Base-by-base conservation (phyloP, 2,888 invertebrate genomes). In the Odontomyia ornata region DNA sequence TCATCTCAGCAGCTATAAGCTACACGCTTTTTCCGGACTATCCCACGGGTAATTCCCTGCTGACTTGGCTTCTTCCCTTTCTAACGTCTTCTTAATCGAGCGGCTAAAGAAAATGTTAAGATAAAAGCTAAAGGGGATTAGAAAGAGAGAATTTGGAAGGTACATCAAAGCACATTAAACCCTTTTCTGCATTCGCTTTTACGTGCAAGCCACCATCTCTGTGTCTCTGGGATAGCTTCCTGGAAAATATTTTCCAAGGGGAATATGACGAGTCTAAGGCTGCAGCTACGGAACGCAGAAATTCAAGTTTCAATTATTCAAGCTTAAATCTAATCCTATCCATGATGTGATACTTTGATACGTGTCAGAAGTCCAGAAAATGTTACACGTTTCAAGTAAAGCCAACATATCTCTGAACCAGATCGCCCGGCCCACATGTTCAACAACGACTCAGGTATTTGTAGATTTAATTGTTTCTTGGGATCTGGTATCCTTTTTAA, bases 221-320 rank as follows among this genome's bases (percentile, higher is more conserved):
- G 52, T 18, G 52, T 52, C 15, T n/a, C n/a, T n/a, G n/a, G n/a
- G n/a, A n/a, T n/a, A n/a, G n/a, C n/a, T n/a, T n/a, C n/a, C n/a
- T n/a, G n/a, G n/a, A n/a, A n/a, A n/a, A n/a, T n/a, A n/a, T n/a
- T n/a, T n/a, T n/a, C n/a, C n/a, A n/a, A n/a, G n/a, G n/a, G n/a
- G n/a, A n/a, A n/a, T n/a, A n/a, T n/a, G n/a, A n/a, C n/a, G n/a
- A n/a, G n/a, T n/a, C n/a, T n/a, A n/a, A n/a, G n/a, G n/a, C n/a
- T n/a, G n/a, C n/a, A n/a, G n/a, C n/a, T 43, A n/a, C 21, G 13
- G 43, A 9, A 25, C 27, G 3, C 21, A 25, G 30, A 47, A 69
- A 69, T 30, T 69, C 43, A 18, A 60, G 47, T 75, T 75, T 75
- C 75, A 75, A 75, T 75, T 75, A 75, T 75, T 75, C 64, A 46